Evolutionary conservation across 2,113 vertebrate species (phyloP).

Genomic region (Manacus vitellinus): DNA sequence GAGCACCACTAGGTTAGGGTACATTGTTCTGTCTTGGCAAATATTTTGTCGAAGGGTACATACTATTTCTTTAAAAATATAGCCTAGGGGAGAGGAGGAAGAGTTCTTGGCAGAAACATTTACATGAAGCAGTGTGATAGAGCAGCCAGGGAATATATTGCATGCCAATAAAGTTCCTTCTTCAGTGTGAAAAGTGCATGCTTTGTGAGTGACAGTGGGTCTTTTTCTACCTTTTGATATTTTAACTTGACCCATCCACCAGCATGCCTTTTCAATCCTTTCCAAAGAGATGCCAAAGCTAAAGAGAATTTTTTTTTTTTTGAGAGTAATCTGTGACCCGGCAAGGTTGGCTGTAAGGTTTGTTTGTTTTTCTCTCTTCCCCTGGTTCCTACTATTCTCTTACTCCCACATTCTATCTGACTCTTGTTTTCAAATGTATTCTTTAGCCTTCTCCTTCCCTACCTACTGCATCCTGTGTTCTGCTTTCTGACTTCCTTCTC

Average conservation of each 20-base stretch:
- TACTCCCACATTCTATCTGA: not conserved
- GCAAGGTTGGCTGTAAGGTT: slow-evolving; percentile 11
- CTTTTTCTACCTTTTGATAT: slow-evolving; percentile 33
- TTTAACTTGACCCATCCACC: slow-evolving; percentile 26
- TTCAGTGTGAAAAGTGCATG: not conserved
- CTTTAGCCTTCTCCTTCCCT: slow-evolving; percentile 45
- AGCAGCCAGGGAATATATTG: not conserved
- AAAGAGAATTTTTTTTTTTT: not conserved
- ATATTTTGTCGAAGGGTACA: not conserved
- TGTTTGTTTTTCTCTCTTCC: slow-evolving; percentile 46
- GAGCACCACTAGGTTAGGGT: not conserved
- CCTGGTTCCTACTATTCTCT: slow-evolving; percentile 56
- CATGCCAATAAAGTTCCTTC: slow-evolving; percentile 33
- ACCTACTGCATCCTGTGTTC: slow-evolving; percentile 56
- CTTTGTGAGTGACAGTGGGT: slow-evolving; percentile 17
- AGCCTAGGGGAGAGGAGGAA: not conserved
- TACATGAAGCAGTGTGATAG: not conserved
- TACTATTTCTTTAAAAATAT: not conserved
- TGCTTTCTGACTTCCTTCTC: slow-evolving; percentile 42
- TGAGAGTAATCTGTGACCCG: slow-evolving; percentile 32
- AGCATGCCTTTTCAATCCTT: slow-evolving; percentile 1
- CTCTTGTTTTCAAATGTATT: slow-evolving; percentile 44
- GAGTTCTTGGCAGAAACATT: not conserved
- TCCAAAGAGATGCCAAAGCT: slow-evolving; percentile 33
- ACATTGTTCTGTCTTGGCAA: not conserved